Conservation (phyloP, 2,888 invertebrate genomes). For the Metallyticus violacea region DNA sequence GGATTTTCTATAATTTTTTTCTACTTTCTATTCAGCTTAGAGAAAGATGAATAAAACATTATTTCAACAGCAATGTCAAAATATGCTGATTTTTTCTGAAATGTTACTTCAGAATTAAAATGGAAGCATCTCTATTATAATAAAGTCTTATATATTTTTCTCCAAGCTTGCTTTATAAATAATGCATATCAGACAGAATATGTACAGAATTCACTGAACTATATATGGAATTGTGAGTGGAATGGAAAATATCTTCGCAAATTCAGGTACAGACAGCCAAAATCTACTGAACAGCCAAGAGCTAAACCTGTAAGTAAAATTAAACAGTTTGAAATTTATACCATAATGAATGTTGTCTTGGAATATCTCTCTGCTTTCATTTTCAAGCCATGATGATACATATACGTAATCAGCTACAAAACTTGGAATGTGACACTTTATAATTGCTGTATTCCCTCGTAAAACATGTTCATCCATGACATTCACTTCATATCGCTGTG, state of each 20-base stretch:
- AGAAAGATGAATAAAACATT: background rate
- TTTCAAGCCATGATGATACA: slow-evolving; percentile 83
- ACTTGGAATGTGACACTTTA: slow-evolving; percentile 91
- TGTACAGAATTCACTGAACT: background rate
- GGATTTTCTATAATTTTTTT: background rate
- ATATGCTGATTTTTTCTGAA: background rate
- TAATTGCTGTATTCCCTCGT: slow-evolving; percentile 84
- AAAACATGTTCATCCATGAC: slow-evolving; percentile 91
- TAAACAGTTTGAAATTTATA: slow-evolving; percentile 37
- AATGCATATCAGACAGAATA: background rate
- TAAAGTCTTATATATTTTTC: background rate
- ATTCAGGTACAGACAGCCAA: background rate
- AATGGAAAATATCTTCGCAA: background rate
- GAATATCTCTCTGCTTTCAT: slow-evolving; percentile 64
- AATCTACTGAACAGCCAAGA: background rate
- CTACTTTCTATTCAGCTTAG: background rate
- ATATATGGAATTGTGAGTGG: background rate
- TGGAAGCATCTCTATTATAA: background rate
- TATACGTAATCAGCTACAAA: slow-evolving; percentile 88
- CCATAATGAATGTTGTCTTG: slow-evolving; percentile 44
- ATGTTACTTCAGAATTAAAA: background rate
- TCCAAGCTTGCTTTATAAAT: background rate
- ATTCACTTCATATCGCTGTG: slow-evolving; percentile 85
- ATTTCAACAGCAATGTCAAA: background rate
- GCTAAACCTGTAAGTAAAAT: background rate